These are phyloP conservation scores for Drosophila kambysellisi DNA, from an alignment of 2,888 invertebrate genomes.

Conservation along the genomic window DNA sequence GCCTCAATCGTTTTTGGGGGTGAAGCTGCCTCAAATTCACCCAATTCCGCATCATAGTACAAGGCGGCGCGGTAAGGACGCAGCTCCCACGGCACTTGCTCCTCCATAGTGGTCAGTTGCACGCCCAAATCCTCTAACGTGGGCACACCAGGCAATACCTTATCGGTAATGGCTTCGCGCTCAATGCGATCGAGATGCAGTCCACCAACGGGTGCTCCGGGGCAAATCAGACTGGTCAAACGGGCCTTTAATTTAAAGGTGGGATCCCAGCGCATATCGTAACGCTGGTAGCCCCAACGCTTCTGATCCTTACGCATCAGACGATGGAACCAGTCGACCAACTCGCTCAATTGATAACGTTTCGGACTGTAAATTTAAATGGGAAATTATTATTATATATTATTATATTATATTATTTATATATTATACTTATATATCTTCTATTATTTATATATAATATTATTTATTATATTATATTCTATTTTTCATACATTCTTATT, in stretches of 20 bases:
- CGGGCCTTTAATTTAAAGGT: slow-evolving; percentile 89
- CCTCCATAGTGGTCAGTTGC: slow-evolving; percentile 90
- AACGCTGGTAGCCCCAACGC: slow-evolving; percentile 89
- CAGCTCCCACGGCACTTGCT: slow-evolving; percentile 93
- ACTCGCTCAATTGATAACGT: slow-evolving; percentile 91
- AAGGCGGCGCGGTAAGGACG: slow-evolving; percentile 89
- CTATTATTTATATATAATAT: background rate
- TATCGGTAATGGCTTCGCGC: slow-evolving; percentile 92
- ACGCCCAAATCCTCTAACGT: slow-evolving; percentile 96
- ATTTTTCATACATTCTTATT: background rate
- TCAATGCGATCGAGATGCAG: slow-evolving; percentile 93
- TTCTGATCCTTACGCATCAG: slow-evolving; percentile 90
- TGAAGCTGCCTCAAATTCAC: slow-evolving; percentile 89
- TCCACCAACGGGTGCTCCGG: slow-evolving; percentile 89
- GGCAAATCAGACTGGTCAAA: slow-evolving; percentile 87
- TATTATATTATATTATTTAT: background rate
- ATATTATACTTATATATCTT: background rate
- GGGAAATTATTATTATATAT: too few species aligned
- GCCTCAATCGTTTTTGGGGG: slow-evolving; percentile 85
- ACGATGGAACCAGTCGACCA: slow-evolving; percentile 93
- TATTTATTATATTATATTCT: background rate
- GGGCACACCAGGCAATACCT: slow-evolving; percentile 87
- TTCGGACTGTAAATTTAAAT: slow-evolving; percentile 87
- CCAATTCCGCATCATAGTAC: slow-evolving; percentile 91
- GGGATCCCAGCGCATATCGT: slow-evolving; percentile 91